phyloP scores from a whole-genome alignment of 2,888 invertebrate genomes.

The Sphaeridia pumilis region DNA sequence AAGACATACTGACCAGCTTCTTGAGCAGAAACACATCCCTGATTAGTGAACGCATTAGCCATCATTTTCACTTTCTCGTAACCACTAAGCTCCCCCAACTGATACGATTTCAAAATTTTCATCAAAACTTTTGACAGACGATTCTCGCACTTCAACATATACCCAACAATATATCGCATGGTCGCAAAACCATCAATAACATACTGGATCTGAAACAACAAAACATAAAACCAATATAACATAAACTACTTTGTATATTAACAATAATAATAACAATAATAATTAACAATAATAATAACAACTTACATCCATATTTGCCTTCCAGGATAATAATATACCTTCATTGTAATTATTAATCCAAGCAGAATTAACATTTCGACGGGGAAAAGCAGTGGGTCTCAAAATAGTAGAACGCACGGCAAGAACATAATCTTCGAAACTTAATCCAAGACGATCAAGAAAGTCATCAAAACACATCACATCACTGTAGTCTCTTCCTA shows the following conservation, averaged over 20 bases:
- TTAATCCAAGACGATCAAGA: conserved; percentile 13
- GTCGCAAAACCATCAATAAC: conserved; percentile 38
- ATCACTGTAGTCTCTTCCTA: conserved; percentile 5
- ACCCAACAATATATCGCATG: conserved; percentile 37
- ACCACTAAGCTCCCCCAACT: conserved; percentile 3
- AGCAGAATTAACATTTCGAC: conserved; percentile 24
- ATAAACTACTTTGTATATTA: too few relatives aligned
- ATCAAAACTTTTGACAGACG: conserved; percentile 30
- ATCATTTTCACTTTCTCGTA: neutral
- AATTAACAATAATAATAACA: too few relatives aligned
- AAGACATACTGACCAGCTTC: conserved; percentile 33
- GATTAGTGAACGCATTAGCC: neutral
- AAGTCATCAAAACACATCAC: conserved; percentile 18
- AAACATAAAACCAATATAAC: too few relatives aligned
- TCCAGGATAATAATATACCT: conserved; percentile 31
- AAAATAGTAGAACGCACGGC: conserved; percentile 18
- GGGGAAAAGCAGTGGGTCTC: conserved; percentile 26
- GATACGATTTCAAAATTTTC: conserved; percentile 29
- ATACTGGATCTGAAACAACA: too few relatives aligned
- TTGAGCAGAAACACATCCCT: conserved; percentile 33
- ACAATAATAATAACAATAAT: too few relatives aligned
- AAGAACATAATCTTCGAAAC: too few relatives aligned
- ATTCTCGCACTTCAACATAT: conserved; percentile 28
- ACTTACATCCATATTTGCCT: conserved; percentile 39
- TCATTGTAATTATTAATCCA: conserved; percentile 36